Evolutionary conservation across 2,113 vertebrate species (phyloP), one percentile per base, ranked within the genome.

Genomic region (Turnix velox): DNA sequence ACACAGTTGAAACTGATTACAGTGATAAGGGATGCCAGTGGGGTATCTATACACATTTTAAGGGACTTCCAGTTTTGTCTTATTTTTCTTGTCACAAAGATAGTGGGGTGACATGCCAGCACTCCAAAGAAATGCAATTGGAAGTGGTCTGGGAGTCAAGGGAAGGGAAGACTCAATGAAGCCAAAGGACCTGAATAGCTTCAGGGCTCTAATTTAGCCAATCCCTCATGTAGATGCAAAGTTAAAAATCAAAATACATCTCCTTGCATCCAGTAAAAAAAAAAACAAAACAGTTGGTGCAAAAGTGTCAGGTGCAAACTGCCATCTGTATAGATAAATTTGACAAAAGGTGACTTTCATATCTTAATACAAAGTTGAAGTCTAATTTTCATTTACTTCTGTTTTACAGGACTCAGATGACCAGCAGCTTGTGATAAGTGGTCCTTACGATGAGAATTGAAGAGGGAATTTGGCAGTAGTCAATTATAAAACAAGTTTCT

Each of bases 351-450:
- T 30, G 6, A 54, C 15, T 54, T 86, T 42, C 4, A 4, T 58
- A 87, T 59, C 45, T 40, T 76, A 46, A 59, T 0, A 0, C 12
- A 59, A 7, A 25, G 17, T 45, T 82, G 16, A 65, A 59, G 3
- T 30, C 66, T 59, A 51, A 84, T 83, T 75, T 72, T 68, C 30
- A 65, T 81, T 55, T 78, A 43, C 12, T 66, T 72, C 27, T 91
- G 2, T 81, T 76, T 97, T 90, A 52, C 15, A 98, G 98, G 97
- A 97, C 39, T 84, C 89, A 0, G 97, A 97, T 6, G 97, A 97
- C 37, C 97, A 94, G 33, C 96, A 96, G 55, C 94, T 97, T 80
- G 96, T 96, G 46, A 92, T 87, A 39, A 83, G 82, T 6, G 94
- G 96, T 71, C 95, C 96, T 30, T 77, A 92, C 12, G 93, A 96